Evolutionary conservation across 2,797 vertebrate species (phyloP).

Genomic region (Acropternis orthonyx): DNA sequence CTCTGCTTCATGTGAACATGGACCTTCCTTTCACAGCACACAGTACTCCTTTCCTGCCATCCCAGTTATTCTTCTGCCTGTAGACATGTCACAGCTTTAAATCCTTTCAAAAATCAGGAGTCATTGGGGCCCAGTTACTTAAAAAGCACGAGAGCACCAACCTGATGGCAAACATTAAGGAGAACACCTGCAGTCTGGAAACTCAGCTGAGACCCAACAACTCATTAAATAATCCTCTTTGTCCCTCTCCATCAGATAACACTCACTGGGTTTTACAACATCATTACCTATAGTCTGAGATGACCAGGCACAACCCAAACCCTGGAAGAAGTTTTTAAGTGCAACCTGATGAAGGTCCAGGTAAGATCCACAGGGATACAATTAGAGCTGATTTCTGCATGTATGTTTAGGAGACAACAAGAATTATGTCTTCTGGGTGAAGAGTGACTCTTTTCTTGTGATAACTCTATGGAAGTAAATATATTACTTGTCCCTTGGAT

Average conservation of each 20-base stretch:
- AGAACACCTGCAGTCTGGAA: conserved; percentile 2
- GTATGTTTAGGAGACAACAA: neutral
- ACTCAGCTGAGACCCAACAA: neutral
- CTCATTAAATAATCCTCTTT: neutral
- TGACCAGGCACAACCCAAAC: neutral
- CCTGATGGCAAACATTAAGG: neutral
- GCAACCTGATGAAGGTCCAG: neutral
- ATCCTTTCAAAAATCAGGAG: neutral
- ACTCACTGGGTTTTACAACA: neutral
- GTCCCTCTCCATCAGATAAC: neutral
- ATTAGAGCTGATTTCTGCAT: neutral
- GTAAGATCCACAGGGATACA: neutral
- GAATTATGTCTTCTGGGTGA: neutral
- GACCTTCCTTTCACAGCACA: neutral
- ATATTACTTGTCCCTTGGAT: neutral
- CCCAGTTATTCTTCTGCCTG: neutral
- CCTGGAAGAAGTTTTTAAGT: neutral
- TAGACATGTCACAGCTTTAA: neutral
- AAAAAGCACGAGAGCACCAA: neutral
- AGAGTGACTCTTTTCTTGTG: neutral
- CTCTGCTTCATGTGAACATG: fast-evolving
- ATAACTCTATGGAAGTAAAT: conserved; percentile 19
- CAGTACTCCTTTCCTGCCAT: neutral
- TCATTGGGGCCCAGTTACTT: neutral
- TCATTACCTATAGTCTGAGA: neutral